Base-by-base conservation (phyloP, 1,140 invertebrate species). In the Seison nebaliae region DNA sequence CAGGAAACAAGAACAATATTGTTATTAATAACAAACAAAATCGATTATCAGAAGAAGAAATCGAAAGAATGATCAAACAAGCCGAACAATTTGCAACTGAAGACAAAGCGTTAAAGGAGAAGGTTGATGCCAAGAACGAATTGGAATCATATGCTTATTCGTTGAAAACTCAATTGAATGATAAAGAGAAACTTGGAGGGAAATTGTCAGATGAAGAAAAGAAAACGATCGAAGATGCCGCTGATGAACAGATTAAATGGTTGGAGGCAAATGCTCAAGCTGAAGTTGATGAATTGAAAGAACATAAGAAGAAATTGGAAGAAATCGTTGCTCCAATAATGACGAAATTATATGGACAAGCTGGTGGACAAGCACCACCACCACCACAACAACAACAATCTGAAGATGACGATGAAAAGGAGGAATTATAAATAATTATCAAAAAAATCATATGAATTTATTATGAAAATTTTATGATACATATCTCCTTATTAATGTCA, bases 21-120 rank as follows among this genome's bases (percentile, higher is more conserved):
- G 80, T 86, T 34, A 96, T 96, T 51, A 93, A 86, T 41, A 93
- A 94, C 48, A 84, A 94, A 51, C 81, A 94, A 56, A 93, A 93
- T 60, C 67, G 86, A 42, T 51, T 94, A 18, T 84, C 80, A 12
- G 83, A 83, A 16, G 86, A 94, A 51, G 84, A 96, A 49, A 94
- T 96, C 48, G 84, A 96, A 49, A 68, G 79, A 28, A 94, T 96
- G 88, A 88, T 94, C 51, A 80, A 77, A 54, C 86, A 94, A 50
- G 83, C 84, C 3, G 86, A 96, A 60, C 83, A 83, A 53, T 96
- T 93, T 57, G 81, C 84, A 16, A 84, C 94, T 51, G 86, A 96
- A 46, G 88, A 98, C 57, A 88, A 86, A 63, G 84, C 81, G 62
- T 60, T 88, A 23, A 96, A 96, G 62, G 84, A 94, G 55, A 67